Evolutionary conservation across 2,797 vertebrate species (phyloP), one percentile per base, ranked within the genome.

Genomic region (Steatocranus sp.): DNA sequence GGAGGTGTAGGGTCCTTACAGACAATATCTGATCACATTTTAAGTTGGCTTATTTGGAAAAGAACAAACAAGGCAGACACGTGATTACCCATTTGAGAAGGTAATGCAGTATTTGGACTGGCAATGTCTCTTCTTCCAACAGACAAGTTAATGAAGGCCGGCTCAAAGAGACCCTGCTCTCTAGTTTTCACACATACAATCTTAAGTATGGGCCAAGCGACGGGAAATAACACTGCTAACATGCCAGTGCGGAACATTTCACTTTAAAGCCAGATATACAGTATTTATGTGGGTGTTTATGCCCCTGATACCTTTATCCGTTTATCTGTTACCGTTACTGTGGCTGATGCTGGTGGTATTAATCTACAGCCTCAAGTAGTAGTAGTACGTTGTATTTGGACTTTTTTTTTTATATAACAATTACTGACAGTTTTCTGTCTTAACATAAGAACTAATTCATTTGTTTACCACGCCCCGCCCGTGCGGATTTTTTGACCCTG

Each of bases 31-130:
- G 38, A 17, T 68, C 20, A 38, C 23, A 25, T 78, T 82, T 70
- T 58, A 70, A 75, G 80, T 77, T 79, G 77, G 56, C 56, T 81
- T 86, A 56, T 90, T 89, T 89, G 83, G 84, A 77, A 79, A 82
- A 77, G 49, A 81, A 73, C 66, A 90, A 91, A 92, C 82, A 58
- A 79, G 77, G 50, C 38, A 10, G 80, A 74, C 81, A 85, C 43
- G 83, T 81, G 87, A 90, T 76, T 8, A 27, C 32, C 48, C 75
- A 81, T 85, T 87, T 85, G 80, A 56, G 49, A 18, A 23, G 23
- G 46, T 46, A 38, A 63, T 56, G 83, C 61, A 78, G 74, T 79
- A 38, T 68, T 23, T 49, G 41, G 18, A 84, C 83, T 58, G 81
- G 73, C 83, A 17, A 75, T 88, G 63, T 80, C 41, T 34, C n/a